phyloP scores from a whole-genome alignment of 2,888 invertebrate genomes.

The Yponomeuta sedellus region DNA sequence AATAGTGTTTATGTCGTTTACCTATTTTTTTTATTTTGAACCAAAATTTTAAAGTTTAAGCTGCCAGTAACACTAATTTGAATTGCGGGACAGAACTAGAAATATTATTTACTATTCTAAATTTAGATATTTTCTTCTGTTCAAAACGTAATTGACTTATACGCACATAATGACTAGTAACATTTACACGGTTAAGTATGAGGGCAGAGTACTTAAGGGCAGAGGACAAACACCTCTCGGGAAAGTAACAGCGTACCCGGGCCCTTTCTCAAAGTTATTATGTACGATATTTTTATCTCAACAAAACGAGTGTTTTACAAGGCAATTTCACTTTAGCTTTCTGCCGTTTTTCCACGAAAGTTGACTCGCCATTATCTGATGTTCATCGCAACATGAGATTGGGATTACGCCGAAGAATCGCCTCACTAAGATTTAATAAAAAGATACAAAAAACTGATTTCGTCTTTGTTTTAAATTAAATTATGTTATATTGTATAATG shows the following conservation, averaged over 20 bases:
- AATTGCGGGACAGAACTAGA: too few species aligned
- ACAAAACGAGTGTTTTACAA: neutral
- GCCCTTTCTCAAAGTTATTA: conserved; percentile 5
- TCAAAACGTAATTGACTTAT: too few species aligned
- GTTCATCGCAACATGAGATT: neutral
- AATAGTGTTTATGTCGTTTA: too few species aligned
- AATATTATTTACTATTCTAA: too few species aligned
- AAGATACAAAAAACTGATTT: too few species aligned
- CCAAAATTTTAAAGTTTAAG: too few species aligned
- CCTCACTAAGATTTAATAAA: neutral
- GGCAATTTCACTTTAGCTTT: neutral
- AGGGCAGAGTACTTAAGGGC: conserved; percentile 9
- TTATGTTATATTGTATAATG: too few species aligned
- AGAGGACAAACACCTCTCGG: conserved; percentile 1
- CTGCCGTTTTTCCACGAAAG: conserved; percentile 4
- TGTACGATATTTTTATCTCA: neutral
- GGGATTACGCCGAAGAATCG: neutral
- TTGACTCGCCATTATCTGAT: neutral
- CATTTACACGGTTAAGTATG: neutral
- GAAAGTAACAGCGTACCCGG: neutral
- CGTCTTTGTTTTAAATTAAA: too few species aligned
- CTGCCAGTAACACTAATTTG: too few species aligned
- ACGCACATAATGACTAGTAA: neutral
- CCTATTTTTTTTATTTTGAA: too few species aligned
- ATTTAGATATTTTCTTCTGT: too few species aligned